Conservation (phyloP, 2,888 invertebrate species). For the Pyrrhosoma nymphula region DNA sequence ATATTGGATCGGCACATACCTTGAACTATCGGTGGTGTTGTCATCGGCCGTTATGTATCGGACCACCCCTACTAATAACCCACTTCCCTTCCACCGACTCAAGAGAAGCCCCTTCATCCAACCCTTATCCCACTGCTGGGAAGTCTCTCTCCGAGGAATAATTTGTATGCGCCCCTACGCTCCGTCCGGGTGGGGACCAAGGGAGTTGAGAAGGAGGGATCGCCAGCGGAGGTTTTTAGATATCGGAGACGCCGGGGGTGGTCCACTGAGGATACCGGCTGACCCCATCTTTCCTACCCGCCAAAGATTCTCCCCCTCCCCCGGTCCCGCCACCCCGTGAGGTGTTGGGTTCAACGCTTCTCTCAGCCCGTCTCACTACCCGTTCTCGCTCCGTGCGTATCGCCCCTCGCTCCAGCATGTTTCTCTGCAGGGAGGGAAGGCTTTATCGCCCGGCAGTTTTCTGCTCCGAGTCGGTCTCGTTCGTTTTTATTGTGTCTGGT, state of each 20-base stretch:
- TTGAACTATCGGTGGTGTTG: no score
- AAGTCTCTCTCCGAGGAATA: constrained; percentile 6
- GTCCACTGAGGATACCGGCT: constrained; percentile 7
- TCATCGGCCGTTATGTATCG: no score
- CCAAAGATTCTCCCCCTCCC: neutral
- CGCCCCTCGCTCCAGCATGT: neutral
- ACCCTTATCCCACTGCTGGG: constrained; percentile 9
- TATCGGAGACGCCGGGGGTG: neutral
- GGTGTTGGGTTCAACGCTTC: neutral
- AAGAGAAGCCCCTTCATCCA: neutral
- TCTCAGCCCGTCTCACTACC: neutral
- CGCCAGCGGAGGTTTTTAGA: neutral
- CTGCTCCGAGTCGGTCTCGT: neutral
- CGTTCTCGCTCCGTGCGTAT: neutral
- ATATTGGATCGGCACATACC: no score
- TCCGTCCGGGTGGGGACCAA: neutral
- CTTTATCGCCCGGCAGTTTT: neutral
- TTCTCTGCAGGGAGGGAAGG: neutral
- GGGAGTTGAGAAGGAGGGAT: neutral
- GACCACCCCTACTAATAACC: neutral
- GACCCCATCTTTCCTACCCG: neutral
- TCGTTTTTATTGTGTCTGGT: neutral
- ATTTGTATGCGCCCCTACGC: neutral
- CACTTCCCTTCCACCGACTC: neutral
- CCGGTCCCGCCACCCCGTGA: neutral